A percentile compares a stretch with the other conserved stretches of the same genome.
Conservation (phyloP, 2,888 invertebrate genomes). For the Tinea pellionella region DNA sequence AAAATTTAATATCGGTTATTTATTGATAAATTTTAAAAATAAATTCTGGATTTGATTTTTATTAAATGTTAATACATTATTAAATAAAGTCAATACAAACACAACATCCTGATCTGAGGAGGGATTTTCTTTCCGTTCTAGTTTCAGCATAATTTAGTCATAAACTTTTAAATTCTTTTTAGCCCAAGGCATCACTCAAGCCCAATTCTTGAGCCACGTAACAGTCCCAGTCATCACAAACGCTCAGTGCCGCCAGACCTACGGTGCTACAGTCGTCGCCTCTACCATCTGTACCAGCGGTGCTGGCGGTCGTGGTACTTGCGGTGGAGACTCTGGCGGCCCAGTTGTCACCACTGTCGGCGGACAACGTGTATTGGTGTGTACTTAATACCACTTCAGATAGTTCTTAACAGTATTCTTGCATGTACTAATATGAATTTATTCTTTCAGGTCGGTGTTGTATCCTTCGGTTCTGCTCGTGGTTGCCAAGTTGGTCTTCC, state of each 20-base stretch:
- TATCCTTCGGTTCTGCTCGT: conserved; percentile 19
- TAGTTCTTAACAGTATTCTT: not conserved
- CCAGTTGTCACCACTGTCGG: conserved; percentile 17
- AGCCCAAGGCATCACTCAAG: conserved; percentile 21
- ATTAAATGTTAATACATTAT: no score
- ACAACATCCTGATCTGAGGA: no score
- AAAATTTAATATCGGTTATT: no score
- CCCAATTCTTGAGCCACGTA: conserved; percentile 35
- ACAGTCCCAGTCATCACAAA: conserved; percentile 26
- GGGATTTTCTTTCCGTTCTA: no score
- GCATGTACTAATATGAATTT: no score
- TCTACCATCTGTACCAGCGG: conserved; percentile 36
- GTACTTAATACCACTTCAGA: not conserved
- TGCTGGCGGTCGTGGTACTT: conserved; percentile 29
- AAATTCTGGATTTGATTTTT: no score
- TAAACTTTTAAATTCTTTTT: not conserved
- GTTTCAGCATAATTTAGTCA: no score
- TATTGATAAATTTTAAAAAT: no score
- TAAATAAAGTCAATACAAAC: no score
- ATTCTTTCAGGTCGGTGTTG: conserved; percentile 19
- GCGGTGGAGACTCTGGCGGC: conserved; percentile 26
- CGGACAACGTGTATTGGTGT: conserved; percentile 18
- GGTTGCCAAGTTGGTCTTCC: conserved; percentile 21
- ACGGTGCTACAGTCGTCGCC: conserved; percentile 24
- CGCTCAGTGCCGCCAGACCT: conserved; percentile 28